Conservation (phyloP, 2,113 vertebrate species). For the human (Homo sapiens) region DNA sequence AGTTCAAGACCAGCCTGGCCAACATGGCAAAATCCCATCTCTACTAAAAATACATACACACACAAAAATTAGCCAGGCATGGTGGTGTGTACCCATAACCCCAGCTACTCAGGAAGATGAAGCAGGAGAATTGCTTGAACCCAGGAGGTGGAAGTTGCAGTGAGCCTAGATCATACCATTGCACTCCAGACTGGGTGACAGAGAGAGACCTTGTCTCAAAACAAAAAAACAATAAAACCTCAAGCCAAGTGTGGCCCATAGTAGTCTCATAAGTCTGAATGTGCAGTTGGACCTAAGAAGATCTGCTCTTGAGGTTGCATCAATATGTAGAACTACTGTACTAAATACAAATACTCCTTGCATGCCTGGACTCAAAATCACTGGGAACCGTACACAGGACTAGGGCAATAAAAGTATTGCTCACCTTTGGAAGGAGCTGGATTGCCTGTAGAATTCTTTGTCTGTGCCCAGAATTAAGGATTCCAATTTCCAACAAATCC, state of each 20-base stretch:
- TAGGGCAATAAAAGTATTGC: not conserved
- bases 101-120: too few species aligned
- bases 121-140: too few species aligned
- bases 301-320: not conserved
- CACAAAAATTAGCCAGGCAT: too few species aligned
- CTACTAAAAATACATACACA: too few species aligned
- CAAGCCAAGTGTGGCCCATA: not conserved
- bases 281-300: not conserved
- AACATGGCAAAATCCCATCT: too few species aligned
- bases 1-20: too few species aligned
- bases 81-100: too few species aligned
- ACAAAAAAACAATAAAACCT: too few species aligned
- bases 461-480: constrained; percentile 97
- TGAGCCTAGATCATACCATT: too few species aligned
- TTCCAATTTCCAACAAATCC: constrained; percentile 98
- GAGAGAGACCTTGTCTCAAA: too few species aligned
- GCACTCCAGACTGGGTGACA: too few species aligned
- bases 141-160: too few species aligned
- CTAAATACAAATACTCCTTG: not conserved
- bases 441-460: constrained; percentile 99
- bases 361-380: not conserved
- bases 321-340: not conserved
- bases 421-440: constrained; percentile 96
- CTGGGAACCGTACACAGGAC: not conserved
- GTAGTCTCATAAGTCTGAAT: not conserved